phyloP scores from a whole-genome alignment of 1,140 invertebrate genomes.

The Pogonomyrmex barbatus region DNA sequence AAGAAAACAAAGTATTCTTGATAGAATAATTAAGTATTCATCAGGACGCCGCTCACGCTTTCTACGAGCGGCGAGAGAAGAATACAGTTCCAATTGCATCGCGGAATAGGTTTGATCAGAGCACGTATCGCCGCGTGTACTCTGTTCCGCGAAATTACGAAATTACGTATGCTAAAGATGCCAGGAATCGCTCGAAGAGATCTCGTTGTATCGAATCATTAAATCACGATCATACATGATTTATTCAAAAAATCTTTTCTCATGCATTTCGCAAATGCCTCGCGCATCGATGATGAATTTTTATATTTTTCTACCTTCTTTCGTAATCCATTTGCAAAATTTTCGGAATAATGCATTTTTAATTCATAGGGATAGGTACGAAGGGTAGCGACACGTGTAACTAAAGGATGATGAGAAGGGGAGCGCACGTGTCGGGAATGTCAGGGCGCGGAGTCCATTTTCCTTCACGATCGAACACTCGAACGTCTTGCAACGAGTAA shows the following conservation, averaged over 20 bases:
- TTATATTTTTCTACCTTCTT: background rate
- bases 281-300: background rate
- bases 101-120: background rate
- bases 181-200: background rate
- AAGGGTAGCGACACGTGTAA: background rate
- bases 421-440: conserved; percentile 3
- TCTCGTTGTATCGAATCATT: background rate
- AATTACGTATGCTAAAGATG: background rate
- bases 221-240: background rate
- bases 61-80: background rate
- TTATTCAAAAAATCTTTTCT: background rate
- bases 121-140: background rate
- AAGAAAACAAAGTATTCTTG: background rate
- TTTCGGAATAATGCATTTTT: conserved; percentile 38
- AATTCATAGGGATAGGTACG: background rate
- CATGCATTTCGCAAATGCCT: background rate
- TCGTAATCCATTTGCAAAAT: background rate
- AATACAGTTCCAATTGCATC: conserved; percentile 18
- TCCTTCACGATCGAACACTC: background rate
- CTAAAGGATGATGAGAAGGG: background rate
- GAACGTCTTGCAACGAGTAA: background rate
- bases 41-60: background rate
- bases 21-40: conserved; percentile 53
- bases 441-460: background rate
- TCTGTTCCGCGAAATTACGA: background rate